Evolutionary conservation across 2,113 vertebrate species (phyloP), one percentile per base, ranked within the genome.

Genomic region (Argyrosomus japonicus): DNA sequence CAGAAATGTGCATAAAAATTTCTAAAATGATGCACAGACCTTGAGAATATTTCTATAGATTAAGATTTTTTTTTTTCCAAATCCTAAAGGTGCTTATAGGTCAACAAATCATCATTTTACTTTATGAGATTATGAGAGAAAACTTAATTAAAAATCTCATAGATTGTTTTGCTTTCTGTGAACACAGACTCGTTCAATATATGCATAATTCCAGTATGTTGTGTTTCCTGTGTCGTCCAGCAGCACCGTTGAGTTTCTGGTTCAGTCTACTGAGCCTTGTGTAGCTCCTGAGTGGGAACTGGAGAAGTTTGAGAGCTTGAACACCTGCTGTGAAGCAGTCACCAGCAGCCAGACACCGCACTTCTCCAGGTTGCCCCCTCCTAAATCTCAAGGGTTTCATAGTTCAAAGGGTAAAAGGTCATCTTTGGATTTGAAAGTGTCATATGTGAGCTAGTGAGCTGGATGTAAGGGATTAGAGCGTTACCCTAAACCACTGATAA

Each of bases 291-390:
- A 82, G 61, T 27, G 83, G 90, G 87, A 92, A 93, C 83, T 57
- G 71, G 90, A 94, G 92, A 90, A 40, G 78, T 81, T 53, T 75
- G 82, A 91, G 87, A 69, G 75, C 79, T 68, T 36, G 32, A 89
- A 85, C 91, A 94, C 93, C 90, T 93, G 91, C 90, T 92, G 85
- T 89, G 84, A 87, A 73, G 80, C 86, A 92, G 85, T 92, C 83
- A 89, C 83, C 85, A 80, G 79, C 67, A 88, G 85, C 84, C 73
- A 89, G 81, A 83, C 79, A 40, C 69, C 2, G 32, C 60, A 65
- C 76, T 74, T 73, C 79, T 91, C 77, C 80, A 86, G 87, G 85
- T 86, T 82, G 23, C 71, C 50, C 69, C 68, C 72, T 32, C 48
- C 50, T 14, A 68, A 48, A 62, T 43, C n/a, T 68, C 62, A 80